Evolutionary conservation across 2,888 invertebrate species (phyloP).

Genomic region (Hedychridium roseum): DNA sequence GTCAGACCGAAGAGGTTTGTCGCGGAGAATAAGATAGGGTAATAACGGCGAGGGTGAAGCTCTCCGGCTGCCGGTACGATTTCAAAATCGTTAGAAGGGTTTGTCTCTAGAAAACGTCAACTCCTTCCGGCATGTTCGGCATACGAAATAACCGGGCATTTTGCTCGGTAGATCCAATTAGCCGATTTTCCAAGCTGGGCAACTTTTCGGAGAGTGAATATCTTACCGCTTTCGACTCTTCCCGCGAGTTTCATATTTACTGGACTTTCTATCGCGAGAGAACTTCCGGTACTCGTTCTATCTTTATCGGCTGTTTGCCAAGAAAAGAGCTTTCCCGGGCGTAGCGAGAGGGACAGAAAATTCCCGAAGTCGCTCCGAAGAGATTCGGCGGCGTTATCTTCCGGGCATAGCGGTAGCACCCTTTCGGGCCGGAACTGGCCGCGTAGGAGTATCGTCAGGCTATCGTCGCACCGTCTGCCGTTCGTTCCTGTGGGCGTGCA

Average conservation of each 20-base stretch:
- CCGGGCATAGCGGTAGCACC: slow-evolving; percentile 40
- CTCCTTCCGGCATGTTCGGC: slow-evolving; percentile 25
- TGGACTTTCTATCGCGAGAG: slow-evolving; percentile 41
- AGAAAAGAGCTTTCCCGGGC: neutral
- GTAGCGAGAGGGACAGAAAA: neutral
- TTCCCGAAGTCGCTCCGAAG: neutral
- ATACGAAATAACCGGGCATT: too few relatives aligned
- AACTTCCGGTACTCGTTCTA: slow-evolving; percentile 31
- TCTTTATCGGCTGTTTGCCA: neutral
- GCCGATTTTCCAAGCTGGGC: too few relatives aligned
- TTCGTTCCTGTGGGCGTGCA: too few relatives aligned
- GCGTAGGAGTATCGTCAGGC: slow-evolving; percentile 44
- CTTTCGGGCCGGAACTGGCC: slow-evolving; percentile 50
- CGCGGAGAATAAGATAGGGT: slow-evolving; percentile 28
- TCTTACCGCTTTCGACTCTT: too few relatives aligned
- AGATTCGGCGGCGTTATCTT: too few relatives aligned
- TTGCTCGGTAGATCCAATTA: too few relatives aligned
- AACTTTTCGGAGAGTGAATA: too few relatives aligned
- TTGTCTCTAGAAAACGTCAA: slow-evolving; percentile 49
- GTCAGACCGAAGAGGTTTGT: slow-evolving; percentile 26
- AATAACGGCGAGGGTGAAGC: slow-evolving; percentile 22
- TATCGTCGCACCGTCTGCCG: slow-evolving; percentile 40
- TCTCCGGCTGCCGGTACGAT: too few relatives aligned
- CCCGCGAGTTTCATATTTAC: too few relatives aligned
- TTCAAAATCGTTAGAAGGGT: slow-evolving; percentile 36